Evolutionary conservation across 2,888 invertebrate species (phyloP), one percentile per base, ranked within the genome.

Genomic region (Scaptodrosophila latifasciaeformis): DNA sequence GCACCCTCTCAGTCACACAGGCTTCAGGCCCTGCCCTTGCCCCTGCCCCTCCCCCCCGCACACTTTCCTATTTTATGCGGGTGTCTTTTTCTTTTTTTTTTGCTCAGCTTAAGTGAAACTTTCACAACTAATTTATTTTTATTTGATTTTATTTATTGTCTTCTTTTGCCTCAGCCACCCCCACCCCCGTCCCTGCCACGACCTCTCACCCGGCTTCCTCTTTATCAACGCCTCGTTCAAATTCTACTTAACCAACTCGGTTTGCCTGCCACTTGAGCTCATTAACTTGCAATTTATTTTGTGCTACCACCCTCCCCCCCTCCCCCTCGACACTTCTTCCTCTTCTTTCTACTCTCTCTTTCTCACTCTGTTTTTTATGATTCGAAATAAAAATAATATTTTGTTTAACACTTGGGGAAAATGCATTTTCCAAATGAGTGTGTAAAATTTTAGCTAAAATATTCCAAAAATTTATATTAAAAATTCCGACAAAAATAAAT

Each of bases 201-300:
- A 5, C 27, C 27, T 9, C 27, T 27, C 5, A 5, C 5, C 27
- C 27, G 27, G n/a, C n/a, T n/a, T n/a, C n/a, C n/a, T n/a, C n/a
- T n/a, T n/a, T n/a, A n/a, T n/a, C n/a, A n/a, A n/a, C n/a, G n/a
- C n/a, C n/a, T n/a, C n/a, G n/a, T n/a, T n/a, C n/a, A n/a, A n/a
- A n/a, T n/a, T n/a, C n/a, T n/a, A n/a, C n/a, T n/a, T n/a, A n/a
- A n/a, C n/a, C n/a, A n/a, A n/a, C n/a, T n/a, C n/a, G n/a, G n/a
- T n/a, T n/a, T n/a, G n/a, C n/a, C n/a, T n/a, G n/a, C 60, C 74
- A 76, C 76, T 76, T 76, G 63, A 76, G 76, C 79, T 78, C 76
- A 76, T 76, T 76, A 79, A 69, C 61, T 76, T 61, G 65, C 67
- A 69, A 78, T 75, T 66, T 67, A 59, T 59, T 45, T 63, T 50